Percentiles rank a stretch among this genome's conserved stretches.
Conservation (phyloP, 2,888 invertebrate species). For the Sipunculus nudus region DNA sequence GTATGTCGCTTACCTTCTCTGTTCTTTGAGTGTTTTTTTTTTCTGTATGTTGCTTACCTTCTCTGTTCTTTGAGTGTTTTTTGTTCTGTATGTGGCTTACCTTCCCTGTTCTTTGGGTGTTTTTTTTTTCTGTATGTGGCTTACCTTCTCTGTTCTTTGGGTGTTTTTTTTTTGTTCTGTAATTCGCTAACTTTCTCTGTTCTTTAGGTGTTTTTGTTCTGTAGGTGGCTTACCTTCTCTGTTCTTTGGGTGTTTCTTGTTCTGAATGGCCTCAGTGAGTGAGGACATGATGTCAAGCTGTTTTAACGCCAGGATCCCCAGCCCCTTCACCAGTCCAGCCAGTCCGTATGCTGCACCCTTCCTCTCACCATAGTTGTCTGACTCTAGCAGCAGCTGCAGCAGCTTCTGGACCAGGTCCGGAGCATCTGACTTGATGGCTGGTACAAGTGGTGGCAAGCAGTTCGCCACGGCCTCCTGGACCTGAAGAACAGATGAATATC, state of each 20-base stretch:
- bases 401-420: slow-evolving; percentile 87
- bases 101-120: too few relatives aligned
- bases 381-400: slow-evolving; percentile 63
- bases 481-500: slow-evolving; percentile 62
- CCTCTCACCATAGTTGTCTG: slow-evolving; percentile 64
- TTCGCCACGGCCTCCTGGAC: slow-evolving; percentile 98
- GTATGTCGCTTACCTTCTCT: too few relatives aligned
- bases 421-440: slow-evolving; percentile 90
- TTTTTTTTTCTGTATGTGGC: too few relatives aligned
- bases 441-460: slow-evolving; percentile 92
- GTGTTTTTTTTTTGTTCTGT: too few relatives aligned
- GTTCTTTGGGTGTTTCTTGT: slow-evolving; percentile 94
- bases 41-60: too few relatives aligned
- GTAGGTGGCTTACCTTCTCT: slow-evolving; percentile 77
- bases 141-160: too few relatives aligned
- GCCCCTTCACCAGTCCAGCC: slow-evolving; percentile 93
- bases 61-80: too few relatives aligned
- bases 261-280: slow-evolving; percentile 90
- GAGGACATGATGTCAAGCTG: slow-evolving; percentile 96
- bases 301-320: slow-evolving; percentile 93
- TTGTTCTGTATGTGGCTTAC: too few relatives aligned
- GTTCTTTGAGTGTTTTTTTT: too few relatives aligned
- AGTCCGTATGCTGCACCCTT: slow-evolving; percentile 95
- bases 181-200: too few relatives aligned
- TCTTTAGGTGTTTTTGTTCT: too few relatives aligned